Base-by-base conservation (phyloP, 1,140 invertebrate genomes). In the Macrotrachela quadricornifera region DNA sequence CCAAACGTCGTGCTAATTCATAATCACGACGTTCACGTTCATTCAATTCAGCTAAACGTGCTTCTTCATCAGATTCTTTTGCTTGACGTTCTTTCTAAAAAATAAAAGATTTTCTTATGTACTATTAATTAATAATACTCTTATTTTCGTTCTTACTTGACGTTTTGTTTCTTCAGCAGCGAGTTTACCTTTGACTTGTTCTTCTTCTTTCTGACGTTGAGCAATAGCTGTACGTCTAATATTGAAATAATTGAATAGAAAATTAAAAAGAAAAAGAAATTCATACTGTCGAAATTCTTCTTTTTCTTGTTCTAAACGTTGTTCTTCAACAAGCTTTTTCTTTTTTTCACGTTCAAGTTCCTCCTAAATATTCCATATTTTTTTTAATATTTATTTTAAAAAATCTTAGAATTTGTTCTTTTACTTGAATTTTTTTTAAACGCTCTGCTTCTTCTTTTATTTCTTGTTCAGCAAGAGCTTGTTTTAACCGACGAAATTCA, bases 11-110 rank as follows among this genome's bases (percentile, higher is more conserved):
- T 6, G 90, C 88, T 66, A 96, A 74, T 63, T 94, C 87, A 64
- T 88, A 80, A 71, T 96, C 90, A 56, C 85, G 75, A 55, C 83
- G 73, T 65, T 95, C 88, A 70, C 94, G 88, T 63, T 94, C 86
- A 56, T 40, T 49, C 9, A 55, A 18, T 44, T 42, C 41, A 18
- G 46, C 42, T 45, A 57, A 37, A 42, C 44, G 48, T 9, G 13
- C n/a, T 48, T 51, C 45, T 13, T 18, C 16, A 42, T 55, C 44
- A 37, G 49, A 16, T 54, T 51, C 48, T 12, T 16, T 30, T 30
- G 21, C 21, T 30, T 30, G 21, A 30, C 21, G 21, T 30, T 30
- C 21, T 30, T 30, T 30, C 21, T 30, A 30, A 30, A 30, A 30
- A 30, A 30, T 8, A 30, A 30, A 30, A 30, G 21, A 30, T 30